phyloP scores from a whole-genome alignment of 1,140 invertebrate species.

The Pseudoatta argentina region DNA sequence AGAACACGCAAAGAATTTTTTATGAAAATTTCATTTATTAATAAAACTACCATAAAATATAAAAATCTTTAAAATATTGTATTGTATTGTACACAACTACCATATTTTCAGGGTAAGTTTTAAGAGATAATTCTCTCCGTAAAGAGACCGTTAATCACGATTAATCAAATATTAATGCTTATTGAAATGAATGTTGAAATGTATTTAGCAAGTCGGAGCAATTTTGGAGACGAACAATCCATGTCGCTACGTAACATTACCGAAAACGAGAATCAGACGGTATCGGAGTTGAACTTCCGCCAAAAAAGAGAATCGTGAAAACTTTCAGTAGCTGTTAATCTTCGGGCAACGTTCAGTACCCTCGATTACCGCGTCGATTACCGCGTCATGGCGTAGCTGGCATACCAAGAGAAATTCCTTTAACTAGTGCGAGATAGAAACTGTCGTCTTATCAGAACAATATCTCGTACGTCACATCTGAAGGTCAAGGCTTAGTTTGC shows the following conservation, averaged over 20 bases:
- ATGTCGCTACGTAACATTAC: constrained; percentile 2
- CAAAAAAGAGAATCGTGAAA: constrained; percentile 53
- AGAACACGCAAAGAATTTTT: no score
- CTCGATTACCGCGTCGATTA: constrained; percentile 57
- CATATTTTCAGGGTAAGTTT: no score
- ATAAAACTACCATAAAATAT: no score
- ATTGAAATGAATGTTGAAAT: background rate
- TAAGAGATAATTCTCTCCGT: no score
- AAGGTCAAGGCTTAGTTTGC: background rate
- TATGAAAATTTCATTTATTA: no score
- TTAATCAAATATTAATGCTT: background rate
- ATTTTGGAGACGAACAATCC: background rate
- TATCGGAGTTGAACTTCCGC: background rate
- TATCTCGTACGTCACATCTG: background rate
- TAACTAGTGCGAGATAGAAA: constrained; percentile 63
- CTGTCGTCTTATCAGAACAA: constrained; percentile 60
- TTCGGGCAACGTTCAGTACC: constrained; percentile 52
- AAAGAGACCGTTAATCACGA: no score
- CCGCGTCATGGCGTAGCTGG: constrained; percentile 65
- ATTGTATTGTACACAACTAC: no score
- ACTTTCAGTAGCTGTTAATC: constrained; percentile 66
- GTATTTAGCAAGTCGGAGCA: background rate
- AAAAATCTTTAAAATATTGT: no score
- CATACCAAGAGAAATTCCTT: constrained; percentile 67
- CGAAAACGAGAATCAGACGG: constrained; percentile 36